Conservation (phyloP, 2,797 vertebrate genomes). For the Spea hammondii region DNA sequence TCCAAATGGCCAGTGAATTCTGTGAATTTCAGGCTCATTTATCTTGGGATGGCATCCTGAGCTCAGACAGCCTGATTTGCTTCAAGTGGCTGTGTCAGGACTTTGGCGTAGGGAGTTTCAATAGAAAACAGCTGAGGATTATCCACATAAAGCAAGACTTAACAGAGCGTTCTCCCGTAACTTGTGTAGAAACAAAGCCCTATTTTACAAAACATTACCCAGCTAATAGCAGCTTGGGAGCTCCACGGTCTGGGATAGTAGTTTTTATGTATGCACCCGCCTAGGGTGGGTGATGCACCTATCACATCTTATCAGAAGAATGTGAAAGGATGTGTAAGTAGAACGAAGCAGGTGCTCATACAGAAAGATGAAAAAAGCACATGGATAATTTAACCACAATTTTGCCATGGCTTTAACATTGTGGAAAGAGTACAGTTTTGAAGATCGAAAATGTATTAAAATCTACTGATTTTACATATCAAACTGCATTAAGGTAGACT, state of each 20-base stretch:
- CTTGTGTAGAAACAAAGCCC: slow-evolving; percentile 46
- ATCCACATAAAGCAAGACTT: slow-evolving; percentile 60
- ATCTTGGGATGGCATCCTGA: slow-evolving; percentile 27
- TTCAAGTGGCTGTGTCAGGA: slow-evolving; percentile 15
- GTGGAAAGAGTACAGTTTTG: too few relatives aligned
- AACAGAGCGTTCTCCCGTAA: slow-evolving; percentile 45
- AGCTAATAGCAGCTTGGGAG: slow-evolving; percentile 46
- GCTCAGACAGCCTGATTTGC: slow-evolving; percentile 2
- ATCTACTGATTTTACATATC: too few relatives aligned
- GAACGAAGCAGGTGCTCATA: slow-evolving; percentile 24
- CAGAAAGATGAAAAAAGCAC: neutral
- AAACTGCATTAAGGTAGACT: too few relatives aligned
- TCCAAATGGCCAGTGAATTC: slow-evolving; percentile 25
- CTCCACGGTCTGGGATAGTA: slow-evolving; percentile 3
- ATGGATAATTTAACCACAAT: neutral
- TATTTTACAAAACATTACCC: slow-evolving; percentile 43
- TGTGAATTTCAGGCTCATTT: slow-evolving; percentile 37
- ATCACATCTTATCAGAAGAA: slow-evolving; percentile 5
- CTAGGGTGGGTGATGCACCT: neutral
- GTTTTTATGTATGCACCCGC: slow-evolving; percentile 20
- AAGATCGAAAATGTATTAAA: too few relatives aligned
- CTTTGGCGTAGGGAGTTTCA: slow-evolving; percentile 16
- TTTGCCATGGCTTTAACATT: too few relatives aligned
- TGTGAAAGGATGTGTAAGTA: neutral
- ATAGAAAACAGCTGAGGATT: slow-evolving; percentile 33